Conservation (phyloP, 2,113 vertebrate species). For the Octodon degus region DNA sequence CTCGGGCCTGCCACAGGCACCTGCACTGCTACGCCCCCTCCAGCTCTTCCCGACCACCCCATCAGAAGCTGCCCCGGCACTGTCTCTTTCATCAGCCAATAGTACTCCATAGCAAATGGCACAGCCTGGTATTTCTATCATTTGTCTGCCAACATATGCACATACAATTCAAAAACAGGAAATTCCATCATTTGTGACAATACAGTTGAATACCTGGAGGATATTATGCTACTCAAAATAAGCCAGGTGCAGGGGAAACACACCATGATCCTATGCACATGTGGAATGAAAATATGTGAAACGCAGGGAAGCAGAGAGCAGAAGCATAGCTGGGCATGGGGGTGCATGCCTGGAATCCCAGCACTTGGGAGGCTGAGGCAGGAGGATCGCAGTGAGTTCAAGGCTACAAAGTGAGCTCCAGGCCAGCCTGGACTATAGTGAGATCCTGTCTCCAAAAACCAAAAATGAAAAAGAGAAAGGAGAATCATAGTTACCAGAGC, state of each 20-base stretch:
- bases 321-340: background rate
- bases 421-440: background rate
- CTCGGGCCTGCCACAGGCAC: background rate
- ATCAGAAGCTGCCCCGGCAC: background rate
- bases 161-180: background rate
- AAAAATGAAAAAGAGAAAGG: background rate
- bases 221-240: background rate
- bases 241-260: background rate
- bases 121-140: background rate
- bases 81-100: background rate
- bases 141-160: background rate
- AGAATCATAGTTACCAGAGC: background rate
- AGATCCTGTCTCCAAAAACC: background rate
- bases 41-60: background rate
- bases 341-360: background rate
- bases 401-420: background rate
- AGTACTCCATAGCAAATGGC: background rate
- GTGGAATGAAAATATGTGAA: background rate
- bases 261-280: background rate
- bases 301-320: background rate
- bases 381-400: background rate
- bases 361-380: background rate
- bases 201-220: background rate
- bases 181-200: background rate
- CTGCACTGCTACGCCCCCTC: background rate